Evolutionary conservation across 37 sponge, comb jelly and placozoan species (phyloP).

Genomic region (Petrosia ficiformis): DNA sequence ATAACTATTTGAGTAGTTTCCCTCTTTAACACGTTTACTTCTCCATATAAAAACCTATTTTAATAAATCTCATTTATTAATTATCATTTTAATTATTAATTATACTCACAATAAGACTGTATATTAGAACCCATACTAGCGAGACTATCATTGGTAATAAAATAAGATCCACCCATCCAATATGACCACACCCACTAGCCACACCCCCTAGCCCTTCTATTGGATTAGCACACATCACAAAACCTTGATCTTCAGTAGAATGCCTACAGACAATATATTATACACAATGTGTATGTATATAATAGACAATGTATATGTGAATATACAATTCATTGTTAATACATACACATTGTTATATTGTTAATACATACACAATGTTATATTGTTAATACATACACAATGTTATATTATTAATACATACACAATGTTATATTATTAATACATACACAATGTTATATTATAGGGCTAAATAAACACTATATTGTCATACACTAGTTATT

Average conservation of each 20-base stretch:
- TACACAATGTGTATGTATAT: not conserved
- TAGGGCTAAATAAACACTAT: too few relatives aligned
- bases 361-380: too few relatives aligned
- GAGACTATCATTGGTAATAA: constrained; percentile 29
- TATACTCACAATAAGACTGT: constrained; percentile 31
- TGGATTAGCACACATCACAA: constrained; percentile 36
- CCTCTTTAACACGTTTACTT: constrained; percentile 17
- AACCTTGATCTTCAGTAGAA: constrained; percentile 29
- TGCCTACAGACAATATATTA: constrained; percentile 7
- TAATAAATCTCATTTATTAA: too few relatives aligned
- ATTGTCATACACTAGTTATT: too few relatives aligned
- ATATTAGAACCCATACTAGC: constrained; percentile 30
- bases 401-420: too few relatives aligned
- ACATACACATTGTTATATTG: not conserved
- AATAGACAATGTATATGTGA: too few relatives aligned
- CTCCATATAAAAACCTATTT: constrained; percentile 31
- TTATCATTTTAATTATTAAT: too few relatives aligned
- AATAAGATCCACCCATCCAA: constrained; percentile 18
- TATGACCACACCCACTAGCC: constrained; percentile 18
- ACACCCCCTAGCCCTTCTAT: not conserved
- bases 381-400: too few relatives aligned
- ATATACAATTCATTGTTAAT: not conserved
- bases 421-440: too few relatives aligned
- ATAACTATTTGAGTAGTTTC: constrained; percentile 29
- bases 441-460: too few relatives aligned